Conservation (phyloP, 2,888 invertebrate species). For the Cordilura impudica region DNA sequence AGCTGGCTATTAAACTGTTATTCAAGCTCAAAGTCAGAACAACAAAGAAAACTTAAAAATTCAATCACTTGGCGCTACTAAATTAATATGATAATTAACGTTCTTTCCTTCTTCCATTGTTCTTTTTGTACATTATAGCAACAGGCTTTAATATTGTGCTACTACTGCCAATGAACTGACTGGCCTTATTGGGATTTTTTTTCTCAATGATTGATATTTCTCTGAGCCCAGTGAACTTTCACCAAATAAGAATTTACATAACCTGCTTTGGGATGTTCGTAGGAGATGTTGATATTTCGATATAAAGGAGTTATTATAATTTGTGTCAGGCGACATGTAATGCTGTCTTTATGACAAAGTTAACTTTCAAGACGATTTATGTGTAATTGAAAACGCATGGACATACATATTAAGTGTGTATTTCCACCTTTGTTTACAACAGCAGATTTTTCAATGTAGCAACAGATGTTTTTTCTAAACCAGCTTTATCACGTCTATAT, state of each 20-base stretch:
- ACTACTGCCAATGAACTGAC: slow-evolving; percentile 89
- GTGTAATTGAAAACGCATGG: too few relatives aligned
- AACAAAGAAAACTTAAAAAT: too few relatives aligned
- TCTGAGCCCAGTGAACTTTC: slow-evolving; percentile 88
- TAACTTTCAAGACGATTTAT: too few relatives aligned
- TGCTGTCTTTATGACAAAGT: too few relatives aligned
- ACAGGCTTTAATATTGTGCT: slow-evolving; percentile 95
- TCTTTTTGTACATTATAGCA: slow-evolving; percentile 81
- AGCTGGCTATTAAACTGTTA: background rate
- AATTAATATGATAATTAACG: slow-evolving; percentile 35
- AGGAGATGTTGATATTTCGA: slow-evolving; percentile 80
- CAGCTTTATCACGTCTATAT: too few relatives aligned
- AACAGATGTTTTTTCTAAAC: too few relatives aligned
- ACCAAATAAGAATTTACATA: slow-evolving; percentile 83
- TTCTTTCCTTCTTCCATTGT: background rate
- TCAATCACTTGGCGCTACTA: slow-evolving; percentile 34
- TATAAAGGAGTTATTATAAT: slow-evolving; percentile 48
- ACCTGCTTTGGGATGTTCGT: slow-evolving; percentile 87
- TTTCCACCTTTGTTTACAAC: too few relatives aligned
- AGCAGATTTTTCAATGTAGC: too few relatives aligned
- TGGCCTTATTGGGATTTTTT: slow-evolving; percentile 92
- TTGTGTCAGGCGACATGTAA: too few relatives aligned
- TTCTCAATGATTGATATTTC: slow-evolving; percentile 95
- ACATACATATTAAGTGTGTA: too few relatives aligned
- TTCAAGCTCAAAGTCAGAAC: slow-evolving; percentile 18